Conservation (phyloP, 2,113 vertebrate genomes). For the Burhinus oedicnemus region DNA sequence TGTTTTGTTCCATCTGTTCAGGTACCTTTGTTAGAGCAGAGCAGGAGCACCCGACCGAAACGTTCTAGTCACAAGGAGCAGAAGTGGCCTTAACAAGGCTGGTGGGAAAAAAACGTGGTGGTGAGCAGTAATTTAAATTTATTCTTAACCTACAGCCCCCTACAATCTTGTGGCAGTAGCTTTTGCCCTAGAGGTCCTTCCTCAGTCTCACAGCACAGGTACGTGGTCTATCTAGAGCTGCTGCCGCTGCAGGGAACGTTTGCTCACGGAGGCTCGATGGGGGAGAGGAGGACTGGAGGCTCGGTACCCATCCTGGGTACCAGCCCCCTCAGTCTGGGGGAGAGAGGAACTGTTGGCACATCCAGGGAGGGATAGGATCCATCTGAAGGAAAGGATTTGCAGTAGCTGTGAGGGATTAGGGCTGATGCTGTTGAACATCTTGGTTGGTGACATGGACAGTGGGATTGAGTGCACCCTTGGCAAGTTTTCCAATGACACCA, state of each 20-base stretch:
- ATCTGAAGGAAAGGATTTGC: neutral
- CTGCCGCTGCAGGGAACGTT: neutral
- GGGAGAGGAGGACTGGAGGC: neutral
- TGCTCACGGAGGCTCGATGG: neutral
- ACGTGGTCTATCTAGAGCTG: neutral
- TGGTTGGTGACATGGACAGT: neutral
- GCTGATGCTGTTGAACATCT: neutral
- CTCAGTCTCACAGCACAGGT: neutral
- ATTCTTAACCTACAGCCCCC: neutral
- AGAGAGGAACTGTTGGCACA: neutral
- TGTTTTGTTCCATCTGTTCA: constrained; percentile 34
- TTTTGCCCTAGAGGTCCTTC: neutral
- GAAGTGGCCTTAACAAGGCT: neutral
- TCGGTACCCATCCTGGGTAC: neutral
- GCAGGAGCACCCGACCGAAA: neutral
- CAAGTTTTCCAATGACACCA: neutral
- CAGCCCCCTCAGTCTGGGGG: neutral
- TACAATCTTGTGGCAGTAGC: fast-evolving
- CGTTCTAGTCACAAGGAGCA: neutral
- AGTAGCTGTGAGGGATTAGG: neutral
- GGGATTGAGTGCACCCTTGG: neutral
- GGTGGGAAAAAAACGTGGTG: neutral
- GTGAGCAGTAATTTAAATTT: neutral
- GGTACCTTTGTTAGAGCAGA: neutral
- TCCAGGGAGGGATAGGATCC: neutral